phyloP scores from a whole-genome alignment of 2,888 invertebrate species.

The Mallateleia sp. region DNA sequence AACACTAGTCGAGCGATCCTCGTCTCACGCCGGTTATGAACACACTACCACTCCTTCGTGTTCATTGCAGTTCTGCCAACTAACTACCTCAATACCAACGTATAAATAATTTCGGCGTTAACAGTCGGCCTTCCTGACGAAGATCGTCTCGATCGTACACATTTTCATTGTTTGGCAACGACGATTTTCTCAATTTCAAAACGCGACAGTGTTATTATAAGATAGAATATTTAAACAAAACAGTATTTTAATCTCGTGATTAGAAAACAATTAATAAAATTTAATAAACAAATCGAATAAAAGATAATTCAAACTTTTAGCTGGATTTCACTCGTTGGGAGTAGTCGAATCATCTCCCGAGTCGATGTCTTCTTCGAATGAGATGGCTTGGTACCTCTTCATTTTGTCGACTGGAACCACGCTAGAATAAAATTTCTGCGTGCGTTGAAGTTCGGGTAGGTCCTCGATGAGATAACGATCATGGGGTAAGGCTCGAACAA shows the following conservation, averaged over 20 bases:
- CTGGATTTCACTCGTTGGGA: background rate
- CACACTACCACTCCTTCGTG: too few species aligned
- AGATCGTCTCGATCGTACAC: conserved; percentile 32
- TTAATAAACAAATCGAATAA: background rate
- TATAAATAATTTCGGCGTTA: background rate
- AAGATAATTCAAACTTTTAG: background rate
- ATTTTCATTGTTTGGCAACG: background rate
- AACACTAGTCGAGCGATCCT: too few species aligned
- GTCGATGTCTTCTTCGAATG: too few species aligned
- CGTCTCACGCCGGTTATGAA: too few species aligned
- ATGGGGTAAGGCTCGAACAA: conserved; percentile 77
- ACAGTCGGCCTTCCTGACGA: conserved; percentile 35
- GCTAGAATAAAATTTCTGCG: conserved; percentile 50
- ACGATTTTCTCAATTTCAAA: background rate
- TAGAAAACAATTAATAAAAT: background rate
- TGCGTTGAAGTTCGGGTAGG: conserved; percentile 71
- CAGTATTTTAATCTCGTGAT: background rate
- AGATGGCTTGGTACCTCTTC: conserved; percentile 16
- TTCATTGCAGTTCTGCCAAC: too few species aligned
- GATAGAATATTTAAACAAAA: background rate
- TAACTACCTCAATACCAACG: too few species aligned
- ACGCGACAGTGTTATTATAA: background rate
- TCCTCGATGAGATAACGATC: conserved; percentile 81
- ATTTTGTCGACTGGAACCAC: conserved; percentile 76
- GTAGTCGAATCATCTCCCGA: background rate